These are phyloP conservation scores for Drosophila ambigua DNA, from an alignment of 1,140 invertebrate genomes.

Conservation along the genomic window DNA sequence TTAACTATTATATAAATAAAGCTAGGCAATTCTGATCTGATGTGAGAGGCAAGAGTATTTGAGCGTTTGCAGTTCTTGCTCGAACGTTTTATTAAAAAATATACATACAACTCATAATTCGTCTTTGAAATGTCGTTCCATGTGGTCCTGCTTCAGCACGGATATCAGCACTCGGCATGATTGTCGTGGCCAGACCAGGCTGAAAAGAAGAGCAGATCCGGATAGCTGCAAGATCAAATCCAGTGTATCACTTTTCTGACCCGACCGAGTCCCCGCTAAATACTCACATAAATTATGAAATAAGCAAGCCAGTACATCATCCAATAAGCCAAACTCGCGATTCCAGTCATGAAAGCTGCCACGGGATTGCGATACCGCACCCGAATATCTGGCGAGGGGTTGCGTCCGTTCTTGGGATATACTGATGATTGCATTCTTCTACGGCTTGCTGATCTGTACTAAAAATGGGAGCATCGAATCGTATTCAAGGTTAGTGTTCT, in stretches of 20 bases:
- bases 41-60: constrained; percentile 50
- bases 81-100: constrained; percentile 65
- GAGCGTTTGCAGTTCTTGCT: constrained; percentile 60
- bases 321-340: constrained; percentile 44
- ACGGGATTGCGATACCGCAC: constrained; percentile 33
- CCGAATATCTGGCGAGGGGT: background rate
- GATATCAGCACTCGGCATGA: constrained; percentile 40
- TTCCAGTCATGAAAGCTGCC: constrained; percentile 15
- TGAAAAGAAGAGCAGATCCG: constrained; percentile 29
- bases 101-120: constrained; percentile 49
- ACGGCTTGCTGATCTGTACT: too few species aligned
- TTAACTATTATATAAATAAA: constrained; percentile 77
- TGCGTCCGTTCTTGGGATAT: background rate
- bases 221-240: constrained; percentile 28
- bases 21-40: constrained; percentile 68
- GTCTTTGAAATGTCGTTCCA: constrained; percentile 54
- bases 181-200: constrained; percentile 40
- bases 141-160: constrained; percentile 40
- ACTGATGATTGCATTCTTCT: background rate
- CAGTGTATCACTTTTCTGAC: background rate
- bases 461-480: too few species aligned
- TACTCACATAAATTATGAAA: constrained; percentile 46
- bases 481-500: too few species aligned
- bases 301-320: constrained; percentile 36
- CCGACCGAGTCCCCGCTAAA: background rate